These are phyloP conservation scores for Pantherophis vulpinus DNA, from an alignment of 2,797 vertebrate genomes.

Conservation along the genomic window DNA sequence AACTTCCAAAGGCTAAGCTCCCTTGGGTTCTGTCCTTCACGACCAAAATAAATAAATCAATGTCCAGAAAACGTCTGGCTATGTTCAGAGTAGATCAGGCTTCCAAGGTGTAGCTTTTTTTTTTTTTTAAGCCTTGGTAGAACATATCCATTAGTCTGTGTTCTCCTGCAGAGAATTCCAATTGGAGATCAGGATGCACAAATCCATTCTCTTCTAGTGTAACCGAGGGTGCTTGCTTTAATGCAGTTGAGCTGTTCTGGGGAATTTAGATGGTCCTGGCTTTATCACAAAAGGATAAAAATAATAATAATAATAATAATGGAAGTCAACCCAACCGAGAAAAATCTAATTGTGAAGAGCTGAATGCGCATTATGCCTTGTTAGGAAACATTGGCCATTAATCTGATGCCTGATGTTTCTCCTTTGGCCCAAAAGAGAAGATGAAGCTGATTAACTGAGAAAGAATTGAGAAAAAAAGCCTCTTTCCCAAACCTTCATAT, in stretches of 20 bases:
- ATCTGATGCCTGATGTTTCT: not conserved
- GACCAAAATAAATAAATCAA: not conserved
- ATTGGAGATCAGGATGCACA: conserved; percentile 47
- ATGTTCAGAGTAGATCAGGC: not conserved
- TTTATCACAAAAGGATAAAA: conserved; percentile 35
- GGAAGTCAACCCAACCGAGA: conserved; percentile 55
- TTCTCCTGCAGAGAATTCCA: conserved; percentile 31
- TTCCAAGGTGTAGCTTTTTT: conserved; percentile 13
- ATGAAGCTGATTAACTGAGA: not conserved
- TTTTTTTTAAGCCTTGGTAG: not conserved
- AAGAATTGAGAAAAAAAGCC: conserved; percentile 7
- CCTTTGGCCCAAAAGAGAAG: not conserved
- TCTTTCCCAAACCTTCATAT: not conserved
- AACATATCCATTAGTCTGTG: not conserved
- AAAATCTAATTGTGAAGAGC: conserved; percentile 44
- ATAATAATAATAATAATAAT: conserved; percentile 34
- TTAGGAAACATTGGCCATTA: conserved; percentile 8
- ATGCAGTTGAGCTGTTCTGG: conserved; percentile 45
- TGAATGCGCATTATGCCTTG: conserved; percentile 34
- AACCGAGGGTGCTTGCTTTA: conserved; percentile 48
- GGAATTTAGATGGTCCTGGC: conserved; percentile 45
- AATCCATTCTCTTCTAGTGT: conserved; percentile 42
- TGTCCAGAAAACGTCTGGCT: not conserved
- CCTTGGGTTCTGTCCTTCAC: not conserved
- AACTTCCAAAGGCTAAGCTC: too few relatives aligned